Conservation (phyloP, 2,888 invertebrate species). For the Bellardia bayeri region DNA sequence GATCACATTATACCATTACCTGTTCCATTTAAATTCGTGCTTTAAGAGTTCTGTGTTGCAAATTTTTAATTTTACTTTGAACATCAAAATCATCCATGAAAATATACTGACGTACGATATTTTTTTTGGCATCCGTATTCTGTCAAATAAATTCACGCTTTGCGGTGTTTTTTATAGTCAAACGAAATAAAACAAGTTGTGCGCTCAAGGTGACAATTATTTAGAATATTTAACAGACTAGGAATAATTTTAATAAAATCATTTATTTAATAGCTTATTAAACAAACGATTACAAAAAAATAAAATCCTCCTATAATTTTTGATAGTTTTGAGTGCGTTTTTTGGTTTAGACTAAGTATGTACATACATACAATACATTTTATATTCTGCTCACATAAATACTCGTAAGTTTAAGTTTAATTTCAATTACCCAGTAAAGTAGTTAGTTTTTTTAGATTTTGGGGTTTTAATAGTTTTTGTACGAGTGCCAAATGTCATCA, state of each 20-base stretch:
- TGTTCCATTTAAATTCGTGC: background rate
- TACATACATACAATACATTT: background rate
- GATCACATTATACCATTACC: background rate
- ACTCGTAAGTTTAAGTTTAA: constrained; percentile 45
- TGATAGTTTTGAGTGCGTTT: constrained; percentile 12
- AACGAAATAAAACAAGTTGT: constrained; percentile 21
- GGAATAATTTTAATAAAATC: background rate
- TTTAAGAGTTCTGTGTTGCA: background rate
- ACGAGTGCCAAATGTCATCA: constrained; percentile 69
- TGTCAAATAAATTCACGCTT: constrained; percentile 63
- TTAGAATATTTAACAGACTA: constrained; percentile 17
- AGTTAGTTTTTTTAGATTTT: constrained; percentile 5
- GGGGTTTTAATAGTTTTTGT: constrained; percentile 24
- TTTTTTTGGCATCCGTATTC: constrained; percentile 59
- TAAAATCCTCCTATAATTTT: background rate
- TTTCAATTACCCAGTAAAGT: constrained; percentile 24
- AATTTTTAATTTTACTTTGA: background rate
- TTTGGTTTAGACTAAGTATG: background rate
- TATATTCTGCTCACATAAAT: constrained; percentile 54
- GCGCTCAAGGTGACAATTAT: constrained; percentile 49
- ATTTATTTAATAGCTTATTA: constrained; percentile 3
- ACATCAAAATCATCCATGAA: background rate
- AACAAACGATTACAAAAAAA: background rate
- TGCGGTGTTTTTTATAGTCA: constrained; percentile 38
- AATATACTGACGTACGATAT: constrained; percentile 3